Conservation (phyloP, 2,888 invertebrate genomes). For the Ernsta delagoae region DNA sequence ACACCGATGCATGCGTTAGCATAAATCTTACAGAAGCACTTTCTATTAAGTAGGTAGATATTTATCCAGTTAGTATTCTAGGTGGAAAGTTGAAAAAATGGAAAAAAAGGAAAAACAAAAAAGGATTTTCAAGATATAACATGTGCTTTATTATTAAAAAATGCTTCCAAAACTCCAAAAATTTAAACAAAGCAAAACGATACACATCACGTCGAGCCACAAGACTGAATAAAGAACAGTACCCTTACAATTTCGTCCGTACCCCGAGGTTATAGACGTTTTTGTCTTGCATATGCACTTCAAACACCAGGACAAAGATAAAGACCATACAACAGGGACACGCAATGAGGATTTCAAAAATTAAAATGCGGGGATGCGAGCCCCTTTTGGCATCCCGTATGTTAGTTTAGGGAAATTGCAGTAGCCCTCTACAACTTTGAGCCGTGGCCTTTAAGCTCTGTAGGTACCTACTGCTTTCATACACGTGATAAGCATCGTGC, state of each 20-base stretch:
- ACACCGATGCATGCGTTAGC: too few relatives aligned
- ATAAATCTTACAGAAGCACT: too few relatives aligned
- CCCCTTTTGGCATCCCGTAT: conserved; percentile 26
- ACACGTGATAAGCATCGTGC: not conserved
- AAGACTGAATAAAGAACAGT: conserved; percentile 4
- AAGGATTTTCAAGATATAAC: too few relatives aligned
- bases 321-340: conserved; percentile 21
- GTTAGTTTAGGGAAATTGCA: conserved; percentile 33
- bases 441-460: conserved; percentile 12
- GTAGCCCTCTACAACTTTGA: conserved; percentile 16
- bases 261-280: conserved; percentile 27
- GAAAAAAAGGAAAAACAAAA: too few relatives aligned
- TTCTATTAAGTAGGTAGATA: too few relatives aligned
- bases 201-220: not conserved
- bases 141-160: too few relatives aligned
- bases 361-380: conserved; percentile 33
- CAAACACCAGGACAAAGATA: conserved; percentile 23
- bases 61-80: too few relatives aligned
- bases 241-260: conserved; percentile 14
- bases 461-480: not conserved
- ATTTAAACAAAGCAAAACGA: not conserved
- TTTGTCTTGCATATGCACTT: conserved; percentile 32
- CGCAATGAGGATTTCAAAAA: conserved; percentile 36
- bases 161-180: not conserved
- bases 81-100: too few relatives aligned